Conservation (phyloP, 2,888 invertebrate genomes). For the Perdita meconis region DNA sequence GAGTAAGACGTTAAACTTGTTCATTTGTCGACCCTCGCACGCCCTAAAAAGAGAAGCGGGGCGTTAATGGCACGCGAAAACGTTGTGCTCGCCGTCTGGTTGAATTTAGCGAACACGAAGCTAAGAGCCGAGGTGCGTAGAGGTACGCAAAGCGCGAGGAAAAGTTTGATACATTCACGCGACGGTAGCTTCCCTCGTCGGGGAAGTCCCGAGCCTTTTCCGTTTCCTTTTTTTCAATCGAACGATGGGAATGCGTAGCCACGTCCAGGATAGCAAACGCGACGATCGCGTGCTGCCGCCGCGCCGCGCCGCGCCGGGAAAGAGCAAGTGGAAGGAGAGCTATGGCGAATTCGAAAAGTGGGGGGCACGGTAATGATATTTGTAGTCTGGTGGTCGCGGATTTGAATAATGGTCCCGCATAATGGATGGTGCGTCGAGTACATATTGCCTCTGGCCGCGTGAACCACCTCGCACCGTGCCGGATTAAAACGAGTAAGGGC, state of each 20-base stretch:
- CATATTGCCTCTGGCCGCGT: constrained; percentile 72
- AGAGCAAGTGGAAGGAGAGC: constrained; percentile 8
- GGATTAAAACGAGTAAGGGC: constrained; percentile 69
- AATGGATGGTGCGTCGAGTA: constrained; percentile 75
- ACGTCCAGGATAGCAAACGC: constrained; percentile 25
- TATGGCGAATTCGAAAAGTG: neutral
- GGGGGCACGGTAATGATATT: constrained; percentile 68
- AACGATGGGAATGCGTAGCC: neutral
- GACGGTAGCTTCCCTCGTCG: constrained; percentile 26
- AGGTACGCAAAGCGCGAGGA: neutral
- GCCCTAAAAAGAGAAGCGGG: neutral
- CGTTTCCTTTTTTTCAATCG: neutral
- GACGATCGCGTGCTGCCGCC: constrained; percentile 34
- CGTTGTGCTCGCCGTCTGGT: neutral
- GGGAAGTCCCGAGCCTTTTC: neutral
- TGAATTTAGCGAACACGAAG: neutral
- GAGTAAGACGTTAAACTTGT: neutral
- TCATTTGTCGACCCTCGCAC: neutral
- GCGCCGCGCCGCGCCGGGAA: constrained; percentile 20
- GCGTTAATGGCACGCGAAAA: neutral
- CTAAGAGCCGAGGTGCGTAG: neutral
- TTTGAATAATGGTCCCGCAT: constrained; percentile 77
- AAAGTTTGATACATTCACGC: constrained; percentile 22
- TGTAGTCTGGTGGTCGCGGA: constrained; percentile 71
- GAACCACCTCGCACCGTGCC: constrained; percentile 57